Evolutionary conservation across 2,113 vertebrate genomes (phyloP).

Genomic region (Crotalus horridus): DNA sequence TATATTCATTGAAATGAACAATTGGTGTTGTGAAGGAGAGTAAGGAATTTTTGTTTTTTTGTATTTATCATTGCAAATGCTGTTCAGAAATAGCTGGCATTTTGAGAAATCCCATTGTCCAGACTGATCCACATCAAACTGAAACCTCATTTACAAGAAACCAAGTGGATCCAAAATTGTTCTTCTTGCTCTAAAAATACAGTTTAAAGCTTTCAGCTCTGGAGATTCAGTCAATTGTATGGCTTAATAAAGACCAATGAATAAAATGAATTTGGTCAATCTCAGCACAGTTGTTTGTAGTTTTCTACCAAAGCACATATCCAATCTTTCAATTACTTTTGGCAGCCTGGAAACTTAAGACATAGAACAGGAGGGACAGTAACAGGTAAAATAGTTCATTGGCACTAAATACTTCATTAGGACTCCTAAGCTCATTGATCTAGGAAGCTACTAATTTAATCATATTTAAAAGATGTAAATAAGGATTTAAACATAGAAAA

Average conservation of each 20-base stretch:
- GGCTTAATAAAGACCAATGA: conserved; percentile 11
- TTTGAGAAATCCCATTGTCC: conserved; percentile 6
- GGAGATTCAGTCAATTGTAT: conserved; percentile 8
- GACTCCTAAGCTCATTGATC: not conserved
- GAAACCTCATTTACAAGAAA: not conserved
- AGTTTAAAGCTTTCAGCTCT: conserved; percentile 1
- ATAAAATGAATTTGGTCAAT: not conserved
- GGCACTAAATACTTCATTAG: not conserved
- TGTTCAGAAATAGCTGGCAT: not conserved
- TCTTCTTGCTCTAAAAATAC: not conserved
- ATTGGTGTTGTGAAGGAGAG: conserved; percentile 7
- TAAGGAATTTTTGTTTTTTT: not conserved
- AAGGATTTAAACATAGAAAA: not conserved
- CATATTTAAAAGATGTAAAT: not conserved
- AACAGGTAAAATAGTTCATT: not conserved
- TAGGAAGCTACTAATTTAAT: not conserved
- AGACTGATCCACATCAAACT: not conserved
- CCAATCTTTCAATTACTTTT: not conserved
- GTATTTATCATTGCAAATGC: conserved; percentile 16
- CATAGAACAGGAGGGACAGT: not conserved
- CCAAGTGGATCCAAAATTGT: not conserved
- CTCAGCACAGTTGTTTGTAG: not conserved
- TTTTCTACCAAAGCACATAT: conserved; percentile 1
- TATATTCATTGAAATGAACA: conserved; percentile 23
- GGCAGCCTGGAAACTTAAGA: not conserved